phyloP scores from a whole-genome alignment of 2,113 vertebrate genomes.

The Apus apus region DNA sequence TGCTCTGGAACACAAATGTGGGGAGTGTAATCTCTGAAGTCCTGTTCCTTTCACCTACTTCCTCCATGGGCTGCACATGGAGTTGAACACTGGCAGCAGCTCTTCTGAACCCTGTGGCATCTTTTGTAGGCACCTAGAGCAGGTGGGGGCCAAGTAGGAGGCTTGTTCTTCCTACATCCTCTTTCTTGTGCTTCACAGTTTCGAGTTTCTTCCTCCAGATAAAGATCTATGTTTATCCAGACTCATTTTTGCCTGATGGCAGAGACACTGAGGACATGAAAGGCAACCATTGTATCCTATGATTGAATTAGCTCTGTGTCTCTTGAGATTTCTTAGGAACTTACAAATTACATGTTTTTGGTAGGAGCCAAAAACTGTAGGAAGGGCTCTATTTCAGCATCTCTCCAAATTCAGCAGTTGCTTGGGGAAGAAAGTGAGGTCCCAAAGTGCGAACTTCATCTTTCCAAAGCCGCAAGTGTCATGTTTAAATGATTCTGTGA shows the following conservation, averaged over 20 bases:
- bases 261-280: not conserved
- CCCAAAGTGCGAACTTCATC: not conserved
- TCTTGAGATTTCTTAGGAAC: conserved; percentile 29
- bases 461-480: not conserved
- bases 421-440: not conserved
- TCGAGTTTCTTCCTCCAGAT: not conserved
- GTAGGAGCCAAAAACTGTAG: conserved; percentile 24
- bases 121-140: not conserved
- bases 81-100: not conserved
- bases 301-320: conserved; percentile 8
- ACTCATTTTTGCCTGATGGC: conserved; percentile 22
- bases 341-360: not conserved
- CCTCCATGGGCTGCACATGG: not conserved
- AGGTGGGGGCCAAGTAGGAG: not conserved
- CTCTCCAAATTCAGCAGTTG: not conserved
- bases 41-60: not conserved
- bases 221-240: conserved; percentile 10
- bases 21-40: not conserved
- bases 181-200: not conserved
- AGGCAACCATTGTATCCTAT: not conserved
- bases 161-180: not conserved
- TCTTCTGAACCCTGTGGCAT: not conserved
- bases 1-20: not conserved
- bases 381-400: conserved; percentile 11
- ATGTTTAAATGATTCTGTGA: not conserved